Conservation (phyloP, 1,140 invertebrate species). For the Spodoptera litura region DNA sequence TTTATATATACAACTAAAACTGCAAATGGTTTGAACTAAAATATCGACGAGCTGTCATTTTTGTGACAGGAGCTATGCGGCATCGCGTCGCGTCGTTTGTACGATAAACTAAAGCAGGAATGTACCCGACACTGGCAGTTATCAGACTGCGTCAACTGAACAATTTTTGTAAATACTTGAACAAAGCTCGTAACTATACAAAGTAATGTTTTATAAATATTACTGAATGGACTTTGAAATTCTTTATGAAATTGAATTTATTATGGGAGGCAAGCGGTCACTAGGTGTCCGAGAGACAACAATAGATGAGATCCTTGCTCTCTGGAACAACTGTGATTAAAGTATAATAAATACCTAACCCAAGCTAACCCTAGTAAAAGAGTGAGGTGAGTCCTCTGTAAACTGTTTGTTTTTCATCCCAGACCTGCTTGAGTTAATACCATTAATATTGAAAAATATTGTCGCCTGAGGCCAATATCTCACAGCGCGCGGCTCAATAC, state of each 20-base stretch:
- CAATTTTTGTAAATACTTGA: too few species aligned
- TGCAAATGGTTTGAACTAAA: background rate
- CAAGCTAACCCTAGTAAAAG: too few species aligned
- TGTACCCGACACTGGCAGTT: too few species aligned
- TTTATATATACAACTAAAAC: slow-evolving; percentile 12
- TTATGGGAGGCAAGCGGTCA: too few species aligned
- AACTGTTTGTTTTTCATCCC: slow-evolving; percentile 35
- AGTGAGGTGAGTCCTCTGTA: background rate
- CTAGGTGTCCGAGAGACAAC: too few species aligned
- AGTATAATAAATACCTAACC: too few species aligned
- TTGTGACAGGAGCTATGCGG: background rate
- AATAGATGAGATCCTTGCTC: too few species aligned
- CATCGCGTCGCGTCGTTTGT: background rate
- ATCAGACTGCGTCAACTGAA: too few species aligned
- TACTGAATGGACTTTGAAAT: too few species aligned
- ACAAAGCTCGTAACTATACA: too few species aligned
- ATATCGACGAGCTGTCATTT: slow-evolving; percentile 12
- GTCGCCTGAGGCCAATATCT: slow-evolving; percentile 2
- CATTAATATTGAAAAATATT: slow-evolving; percentile 11
- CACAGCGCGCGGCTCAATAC: background rate
- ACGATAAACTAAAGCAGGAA: background rate
- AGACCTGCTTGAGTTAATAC: slow-evolving; percentile 21
- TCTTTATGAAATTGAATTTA: too few species aligned
- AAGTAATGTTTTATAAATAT: background rate
- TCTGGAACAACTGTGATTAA: too few species aligned